Conservation (phyloP, 2,888 invertebrate genomes). For the Eilema depressum region DNA sequence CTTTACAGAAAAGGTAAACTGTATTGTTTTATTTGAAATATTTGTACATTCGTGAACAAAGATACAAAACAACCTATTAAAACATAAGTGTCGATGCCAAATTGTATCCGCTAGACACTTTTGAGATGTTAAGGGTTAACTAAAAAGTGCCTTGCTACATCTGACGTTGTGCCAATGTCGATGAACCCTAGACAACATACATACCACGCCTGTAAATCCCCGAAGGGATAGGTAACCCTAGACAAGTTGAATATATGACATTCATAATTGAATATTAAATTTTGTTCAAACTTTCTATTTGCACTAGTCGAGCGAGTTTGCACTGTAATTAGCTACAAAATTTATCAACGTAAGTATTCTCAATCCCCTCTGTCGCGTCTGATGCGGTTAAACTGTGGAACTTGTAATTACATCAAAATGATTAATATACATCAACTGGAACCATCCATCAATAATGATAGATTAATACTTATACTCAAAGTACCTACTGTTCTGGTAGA, state of each 20-base stretch:
- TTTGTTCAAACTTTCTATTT: neutral
- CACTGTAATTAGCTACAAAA: conserved; percentile 26
- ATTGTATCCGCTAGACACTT: too few relatives aligned
- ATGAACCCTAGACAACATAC: too few relatives aligned
- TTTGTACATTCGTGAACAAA: too few relatives aligned
- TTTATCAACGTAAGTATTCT: conserved; percentile 32
- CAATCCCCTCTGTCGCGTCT: conserved; percentile 18
- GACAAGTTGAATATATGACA: neutral
- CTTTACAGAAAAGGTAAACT: too few relatives aligned
- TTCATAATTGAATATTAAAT: neutral
- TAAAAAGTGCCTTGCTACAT: too few relatives aligned
- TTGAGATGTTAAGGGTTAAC: too few relatives aligned
- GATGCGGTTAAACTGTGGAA: conserved; percentile 28
- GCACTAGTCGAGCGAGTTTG: conserved; percentile 9
- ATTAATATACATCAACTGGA: conserved; percentile 22
- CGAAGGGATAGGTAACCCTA: too few relatives aligned
- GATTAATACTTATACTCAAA: conserved; percentile 18
- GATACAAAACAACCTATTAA: too few relatives aligned
- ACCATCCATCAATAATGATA: conserved; percentile 29
- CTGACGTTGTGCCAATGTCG: too few relatives aligned
- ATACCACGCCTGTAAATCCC: too few relatives aligned
- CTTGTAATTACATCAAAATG: conserved; percentile 32
- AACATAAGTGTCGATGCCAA: too few relatives aligned
- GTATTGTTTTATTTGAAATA: too few relatives aligned
- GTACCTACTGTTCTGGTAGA: neutral